phyloP scores from a whole-genome alignment of 2,113 vertebrate species.

The Thymallus thymallus region DNA sequence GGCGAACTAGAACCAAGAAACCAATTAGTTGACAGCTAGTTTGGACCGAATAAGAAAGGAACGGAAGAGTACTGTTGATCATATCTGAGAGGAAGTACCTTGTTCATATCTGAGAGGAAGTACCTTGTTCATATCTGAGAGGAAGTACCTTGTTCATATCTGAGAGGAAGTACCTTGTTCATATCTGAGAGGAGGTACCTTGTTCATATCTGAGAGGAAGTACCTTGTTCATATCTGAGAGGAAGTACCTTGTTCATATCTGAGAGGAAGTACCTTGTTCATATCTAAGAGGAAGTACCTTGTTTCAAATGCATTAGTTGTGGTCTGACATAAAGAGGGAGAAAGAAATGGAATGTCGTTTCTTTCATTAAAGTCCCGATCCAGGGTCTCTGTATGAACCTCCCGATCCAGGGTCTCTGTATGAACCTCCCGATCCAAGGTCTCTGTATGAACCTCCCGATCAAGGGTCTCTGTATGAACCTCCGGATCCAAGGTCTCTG shows the following conservation, averaged over 20 bases:
- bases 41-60: too few species aligned
- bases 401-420: slow-evolving; percentile 16
- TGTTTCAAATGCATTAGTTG: slow-evolving; percentile 49
- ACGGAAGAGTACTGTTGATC: neutral
- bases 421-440: neutral
- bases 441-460: slow-evolving; percentile 14
- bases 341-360: slow-evolving; percentile 10
- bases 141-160: slow-evolving; percentile 24
- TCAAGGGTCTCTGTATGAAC: slow-evolving; percentile 18
- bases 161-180: slow-evolving; percentile 24
- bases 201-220: neutral
- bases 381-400: too few species aligned
- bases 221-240: neutral
- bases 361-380: slow-evolving; percentile 16
- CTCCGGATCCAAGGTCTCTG: too few species aligned
- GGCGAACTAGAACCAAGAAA: neutral
- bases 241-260: neutral
- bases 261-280: too few species aligned
- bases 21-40: neutral
- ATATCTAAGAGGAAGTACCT: too few species aligned
- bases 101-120: too few species aligned
- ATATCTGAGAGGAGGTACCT: neutral
- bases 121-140: too few species aligned
- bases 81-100: neutral
- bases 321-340: neutral